Evolutionary conservation across 1,140 invertebrate species (phyloP).

Genomic region (Papilio dardanus): DNA sequence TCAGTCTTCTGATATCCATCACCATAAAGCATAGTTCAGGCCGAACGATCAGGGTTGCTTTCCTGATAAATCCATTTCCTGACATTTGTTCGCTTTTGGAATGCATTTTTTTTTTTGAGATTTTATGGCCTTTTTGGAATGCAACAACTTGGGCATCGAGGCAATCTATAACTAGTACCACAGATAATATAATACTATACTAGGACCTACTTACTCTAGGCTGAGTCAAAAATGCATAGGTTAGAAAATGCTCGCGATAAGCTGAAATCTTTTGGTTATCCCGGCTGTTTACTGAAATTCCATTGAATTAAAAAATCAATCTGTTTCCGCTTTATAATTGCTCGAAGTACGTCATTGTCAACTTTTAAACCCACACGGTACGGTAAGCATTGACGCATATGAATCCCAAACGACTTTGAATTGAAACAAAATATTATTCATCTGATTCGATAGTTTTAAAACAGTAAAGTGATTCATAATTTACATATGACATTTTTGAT

Average conservation of each 20-base stretch:
- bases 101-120: no score
- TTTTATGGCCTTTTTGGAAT: no score
- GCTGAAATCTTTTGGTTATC: neutral
- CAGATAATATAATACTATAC: no score
- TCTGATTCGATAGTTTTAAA: constrained; percentile 27
- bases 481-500: neutral
- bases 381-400: constrained; percentile 24
- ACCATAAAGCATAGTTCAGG: neutral
- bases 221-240: neutral
- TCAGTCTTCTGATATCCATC: neutral
- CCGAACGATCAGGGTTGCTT: neutral
- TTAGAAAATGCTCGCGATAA: neutral
- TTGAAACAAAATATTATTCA: constrained; percentile 26
- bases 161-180: neutral
- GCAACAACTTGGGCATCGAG: neutral
- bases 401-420: constrained; percentile 10
- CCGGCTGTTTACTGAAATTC: neutral
- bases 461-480: neutral
- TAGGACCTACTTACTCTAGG: no score
- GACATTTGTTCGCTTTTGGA: constrained; percentile 4
- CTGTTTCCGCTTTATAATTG: constrained; percentile 8
- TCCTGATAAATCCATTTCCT: neutral
- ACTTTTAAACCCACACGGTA: neutral
- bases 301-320: constrained; percentile 7
- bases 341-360: constrained; percentile 28